Percentiles rank a stretch among this genome's conserved stretches.
phyloP scores from a whole-genome alignment of 2,113 vertebrate genomes.

The Neofelis nebulosa region DNA sequence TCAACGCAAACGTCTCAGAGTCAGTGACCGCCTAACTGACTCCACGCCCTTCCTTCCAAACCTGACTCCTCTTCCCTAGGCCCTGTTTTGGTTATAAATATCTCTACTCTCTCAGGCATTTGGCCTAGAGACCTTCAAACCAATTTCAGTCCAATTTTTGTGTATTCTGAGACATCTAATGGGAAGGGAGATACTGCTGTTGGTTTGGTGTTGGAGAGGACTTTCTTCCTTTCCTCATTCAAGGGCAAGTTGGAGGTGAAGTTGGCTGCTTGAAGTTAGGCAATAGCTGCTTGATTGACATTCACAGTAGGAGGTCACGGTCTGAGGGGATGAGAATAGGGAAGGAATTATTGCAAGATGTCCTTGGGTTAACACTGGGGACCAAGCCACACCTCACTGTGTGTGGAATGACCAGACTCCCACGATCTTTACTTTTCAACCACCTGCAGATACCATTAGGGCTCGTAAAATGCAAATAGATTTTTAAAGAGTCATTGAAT shows the following conservation, averaged over 20 bases:
- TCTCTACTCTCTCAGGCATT: not conserved
- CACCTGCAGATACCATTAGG: not conserved
- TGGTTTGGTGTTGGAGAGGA: not conserved
- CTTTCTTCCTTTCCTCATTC: not conserved
- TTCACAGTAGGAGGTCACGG: not conserved
- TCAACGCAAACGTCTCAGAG: not conserved
- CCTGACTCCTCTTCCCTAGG: not conserved
- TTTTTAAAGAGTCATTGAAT: constrained; percentile 41
- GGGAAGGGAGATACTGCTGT: not conserved
- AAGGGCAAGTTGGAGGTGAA: not conserved
- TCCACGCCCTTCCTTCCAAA: not conserved
- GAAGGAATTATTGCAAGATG: not conserved
- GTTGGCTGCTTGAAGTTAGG: not conserved
- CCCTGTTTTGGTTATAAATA: not conserved
- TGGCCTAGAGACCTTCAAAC: not conserved
- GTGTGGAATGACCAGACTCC: not conserved
- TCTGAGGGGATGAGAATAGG: not conserved
- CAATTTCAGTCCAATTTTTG: not conserved
- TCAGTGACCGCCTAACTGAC: not conserved
- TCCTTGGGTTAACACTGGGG: not conserved
- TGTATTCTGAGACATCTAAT: not conserved
- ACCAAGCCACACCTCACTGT: not conserved
- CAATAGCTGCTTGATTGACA: not conserved
- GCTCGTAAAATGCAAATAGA: constrained; percentile 23
- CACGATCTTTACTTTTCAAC: not conserved